These are phyloP conservation scores for Helicoverpa zea DNA, from an alignment of 1,140 invertebrate species.

Conservation along the genomic window DNA sequence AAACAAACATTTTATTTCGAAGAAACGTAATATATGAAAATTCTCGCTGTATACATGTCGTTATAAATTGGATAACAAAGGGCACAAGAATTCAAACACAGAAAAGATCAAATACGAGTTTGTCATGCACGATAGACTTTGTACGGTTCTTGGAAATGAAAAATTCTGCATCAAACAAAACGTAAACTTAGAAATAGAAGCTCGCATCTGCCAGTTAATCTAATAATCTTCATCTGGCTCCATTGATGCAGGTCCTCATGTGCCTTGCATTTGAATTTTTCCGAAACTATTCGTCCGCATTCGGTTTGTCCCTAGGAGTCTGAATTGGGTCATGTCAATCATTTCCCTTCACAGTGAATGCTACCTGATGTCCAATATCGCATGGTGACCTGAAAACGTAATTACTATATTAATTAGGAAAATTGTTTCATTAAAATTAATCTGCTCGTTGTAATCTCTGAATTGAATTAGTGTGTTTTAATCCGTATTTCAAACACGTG, in stretches of 20 bases:
- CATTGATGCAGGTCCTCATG: conserved; percentile 39
- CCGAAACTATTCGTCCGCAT: conserved; percentile 7
- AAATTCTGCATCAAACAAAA: conserved; percentile 15
- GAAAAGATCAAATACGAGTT: too few relatives aligned
- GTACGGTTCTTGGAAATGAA: not conserved
- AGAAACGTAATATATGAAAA: too few relatives aligned
- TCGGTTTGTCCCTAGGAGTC: conserved; percentile 37
- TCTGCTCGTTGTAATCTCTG: conserved; percentile 11
- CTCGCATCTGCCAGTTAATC: conserved; percentile 6
- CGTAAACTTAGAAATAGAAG: conserved; percentile 17
- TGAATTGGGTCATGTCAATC: conserved; percentile 77
- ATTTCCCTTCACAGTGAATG: conserved; percentile 61
- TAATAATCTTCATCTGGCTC: conserved; percentile 30
- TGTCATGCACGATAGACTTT: too few relatives aligned
- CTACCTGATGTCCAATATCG: conserved; percentile 67
- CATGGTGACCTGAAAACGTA: conserved; percentile 51
- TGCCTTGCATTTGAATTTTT: conserved; percentile 22
- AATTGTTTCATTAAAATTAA: conserved; percentile 25
- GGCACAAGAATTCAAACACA: too few relatives aligned
- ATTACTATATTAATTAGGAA: conserved; percentile 33
- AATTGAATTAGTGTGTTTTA: not conserved
- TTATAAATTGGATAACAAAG: too few relatives aligned
- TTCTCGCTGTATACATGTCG: too few relatives aligned
- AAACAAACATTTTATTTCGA: too few relatives aligned
- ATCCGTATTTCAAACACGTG: conserved; percentile 5